phyloP scores from a whole-genome alignment of 2,113 vertebrate genomes.

The Periophthalmodon schlosseri region DNA sequence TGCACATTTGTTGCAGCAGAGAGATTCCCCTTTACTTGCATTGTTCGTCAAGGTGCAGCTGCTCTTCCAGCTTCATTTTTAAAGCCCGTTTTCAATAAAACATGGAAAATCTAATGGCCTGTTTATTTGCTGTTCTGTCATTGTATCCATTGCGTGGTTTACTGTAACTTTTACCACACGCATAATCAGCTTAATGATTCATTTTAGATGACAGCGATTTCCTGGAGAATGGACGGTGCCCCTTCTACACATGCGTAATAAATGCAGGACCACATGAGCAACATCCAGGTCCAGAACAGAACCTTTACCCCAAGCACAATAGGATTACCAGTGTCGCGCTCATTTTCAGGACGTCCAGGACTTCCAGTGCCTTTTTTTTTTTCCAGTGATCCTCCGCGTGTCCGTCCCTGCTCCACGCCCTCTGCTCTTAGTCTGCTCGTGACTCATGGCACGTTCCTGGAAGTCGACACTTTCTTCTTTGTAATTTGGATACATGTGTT shows the following conservation, averaged over 20 bases:
- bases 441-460: neutral
- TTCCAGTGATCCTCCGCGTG: too few species aligned
- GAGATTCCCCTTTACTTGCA: constrained; percentile 45
- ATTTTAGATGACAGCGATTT: constrained; percentile 38
- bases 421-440: neutral
- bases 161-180: constrained; percentile 29
- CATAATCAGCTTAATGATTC: constrained; percentile 44
- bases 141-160: neutral
- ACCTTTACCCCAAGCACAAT: neutral
- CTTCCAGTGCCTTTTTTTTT: neutral
- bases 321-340: neutral
- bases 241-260: constrained; percentile 13
- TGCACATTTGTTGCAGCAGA: constrained; percentile 30
- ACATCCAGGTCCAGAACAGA: neutral
- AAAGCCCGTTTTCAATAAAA: constrained; percentile 23
- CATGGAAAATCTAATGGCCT: neutral
- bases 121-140: neutral
- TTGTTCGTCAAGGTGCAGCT: constrained; percentile 40
- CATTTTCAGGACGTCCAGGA: neutral
- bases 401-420: neutral
- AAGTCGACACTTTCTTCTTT: neutral
- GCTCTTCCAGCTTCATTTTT: constrained; percentile 57
- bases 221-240: constrained; percentile 35
- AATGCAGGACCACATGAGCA: neutral
- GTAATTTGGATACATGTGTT: neutral